Conservation (phyloP, 2,888 invertebrate species). For the Phymatocera aterrima region DNA sequence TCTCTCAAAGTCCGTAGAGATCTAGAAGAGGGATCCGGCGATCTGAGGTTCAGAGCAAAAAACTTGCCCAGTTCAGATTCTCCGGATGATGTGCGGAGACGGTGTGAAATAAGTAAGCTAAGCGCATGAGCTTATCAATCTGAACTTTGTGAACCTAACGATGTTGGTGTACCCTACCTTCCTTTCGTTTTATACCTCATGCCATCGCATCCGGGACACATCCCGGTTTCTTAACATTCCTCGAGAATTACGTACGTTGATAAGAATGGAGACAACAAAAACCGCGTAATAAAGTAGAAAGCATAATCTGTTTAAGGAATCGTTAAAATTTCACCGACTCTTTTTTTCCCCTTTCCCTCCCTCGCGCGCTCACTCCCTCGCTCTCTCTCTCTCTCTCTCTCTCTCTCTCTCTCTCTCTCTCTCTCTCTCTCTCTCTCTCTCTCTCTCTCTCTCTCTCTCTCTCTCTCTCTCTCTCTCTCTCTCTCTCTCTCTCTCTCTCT, state of each 20-base stretch:
- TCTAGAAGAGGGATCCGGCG: not conserved
- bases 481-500: too few relatives aligned
- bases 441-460: not conserved
- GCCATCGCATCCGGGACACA: slow-evolving; percentile 7
- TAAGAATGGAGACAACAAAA: slow-evolving; percentile 35
- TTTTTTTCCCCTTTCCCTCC: not conserved
- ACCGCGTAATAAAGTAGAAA: slow-evolving; percentile 37
- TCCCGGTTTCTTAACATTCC: slow-evolving; percentile 13
- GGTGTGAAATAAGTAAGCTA: slow-evolving; percentile 37
- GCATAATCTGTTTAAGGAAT: slow-evolving; percentile 36
- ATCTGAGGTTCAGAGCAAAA: slow-evolving; percentile 4
- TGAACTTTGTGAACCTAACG: slow-evolving; percentile 38
- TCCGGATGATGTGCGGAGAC: slow-evolving; percentile 24
- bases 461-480: not conserved
- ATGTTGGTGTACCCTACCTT: not conserved
- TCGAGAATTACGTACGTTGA: slow-evolving; percentile 4
- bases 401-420: too few relatives aligned
- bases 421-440: too few relatives aligned
- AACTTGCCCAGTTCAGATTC: slow-evolving; percentile 36
- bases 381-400: not conserved
- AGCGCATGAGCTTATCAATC: slow-evolving; percentile 32
- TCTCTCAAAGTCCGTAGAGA: not conserved
- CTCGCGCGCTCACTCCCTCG: not conserved
- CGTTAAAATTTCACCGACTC: slow-evolving; percentile 36
- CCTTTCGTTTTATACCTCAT: not conserved